Base-by-base conservation (phyloP, 2,113 vertebrate genomes). In the Acinonyx jubatus region DNA sequence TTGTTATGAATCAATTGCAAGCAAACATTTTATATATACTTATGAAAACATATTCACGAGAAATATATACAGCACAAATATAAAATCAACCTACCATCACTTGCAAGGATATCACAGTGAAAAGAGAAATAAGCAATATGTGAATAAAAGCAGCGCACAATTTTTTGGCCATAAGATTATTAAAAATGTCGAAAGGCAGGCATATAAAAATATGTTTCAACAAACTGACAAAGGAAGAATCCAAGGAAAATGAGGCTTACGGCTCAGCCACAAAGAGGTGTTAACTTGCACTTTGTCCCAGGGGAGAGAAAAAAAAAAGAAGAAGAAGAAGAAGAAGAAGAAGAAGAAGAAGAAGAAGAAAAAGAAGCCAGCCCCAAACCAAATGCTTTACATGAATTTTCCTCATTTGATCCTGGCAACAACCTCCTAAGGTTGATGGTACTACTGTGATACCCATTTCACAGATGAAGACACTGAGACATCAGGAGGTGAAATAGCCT, bases 61-160 rank as follows among this genome's bases (percentile, higher is more conserved):
- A 96, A 55, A 66, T 68, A 10, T n/a, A 65, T 36, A 71, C 33
- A 65, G 15, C 13, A 63, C 83, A 97, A 84, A 96, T 76, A 71
- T 14, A 94, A 36, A 76, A 41, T 65, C n/a, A 89, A 50, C 90
- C 52, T 90, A 16, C 3, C 78, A 45, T 93, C n/a, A 80, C 7
- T 65, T 91, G 52, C 52, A 50, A 86, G 19, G 23, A 15, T 52
- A 29, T 79, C 48, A 52, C 29, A 52, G 89, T 89, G 57, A 91
- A 97, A 93, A 94, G 57, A 78, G 83, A 84, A 95, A 48, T 19
- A 80, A 61, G 29, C 61, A 23, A 61, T 48, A 91, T 31, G 31
- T 69, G 31, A 76, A 79, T 79, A 94, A 83, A 83, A 85, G n/a
- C 6, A 71, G 10, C 52, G 2, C 41, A 52, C 3, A 55, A 50